phyloP scores from a whole-genome alignment of 1,140 invertebrate species.

The Planococcus citri region DNA sequence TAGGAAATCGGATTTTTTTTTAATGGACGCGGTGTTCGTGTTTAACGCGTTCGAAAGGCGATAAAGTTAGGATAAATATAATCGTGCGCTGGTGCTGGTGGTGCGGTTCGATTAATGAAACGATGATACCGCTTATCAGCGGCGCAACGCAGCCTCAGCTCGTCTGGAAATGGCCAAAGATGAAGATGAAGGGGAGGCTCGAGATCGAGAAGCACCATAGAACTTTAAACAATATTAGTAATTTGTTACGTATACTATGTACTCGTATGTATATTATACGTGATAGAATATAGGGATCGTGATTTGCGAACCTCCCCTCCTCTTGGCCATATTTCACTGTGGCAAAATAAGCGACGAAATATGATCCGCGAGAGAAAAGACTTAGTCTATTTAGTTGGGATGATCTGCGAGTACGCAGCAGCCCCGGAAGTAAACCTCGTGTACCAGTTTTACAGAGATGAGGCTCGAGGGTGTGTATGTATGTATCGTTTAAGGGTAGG shows the following conservation, averaged over 20 bases:
- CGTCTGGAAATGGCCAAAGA: too few relatives aligned
- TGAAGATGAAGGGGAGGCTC: too few relatives aligned
- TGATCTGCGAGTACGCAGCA: background rate
- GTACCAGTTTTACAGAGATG: background rate
- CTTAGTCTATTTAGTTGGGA: too few relatives aligned
- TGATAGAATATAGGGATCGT: too few relatives aligned
- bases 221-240: conserved; percentile 12
- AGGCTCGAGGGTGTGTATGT: too few relatives aligned
- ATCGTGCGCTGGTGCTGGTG: too few relatives aligned
- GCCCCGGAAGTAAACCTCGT: background rate
- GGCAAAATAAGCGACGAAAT: background rate
- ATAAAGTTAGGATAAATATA: background rate
- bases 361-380: background rate
- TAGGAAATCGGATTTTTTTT: too few relatives aligned
- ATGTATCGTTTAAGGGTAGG: too few relatives aligned
- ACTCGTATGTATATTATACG: too few relatives aligned
- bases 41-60: too few relatives aligned
- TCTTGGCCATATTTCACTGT: background rate
- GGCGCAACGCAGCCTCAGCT: too few relatives aligned
- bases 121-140: conserved; percentile 8
- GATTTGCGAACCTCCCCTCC: background rate
- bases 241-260: conserved; percentile 9
- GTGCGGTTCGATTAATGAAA: conserved; percentile 12
- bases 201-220: too few relatives aligned
- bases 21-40: background rate